Base-by-base conservation (phyloP, 2,888 invertebrate species). In the Malthinus seriepunctatus region DNA sequence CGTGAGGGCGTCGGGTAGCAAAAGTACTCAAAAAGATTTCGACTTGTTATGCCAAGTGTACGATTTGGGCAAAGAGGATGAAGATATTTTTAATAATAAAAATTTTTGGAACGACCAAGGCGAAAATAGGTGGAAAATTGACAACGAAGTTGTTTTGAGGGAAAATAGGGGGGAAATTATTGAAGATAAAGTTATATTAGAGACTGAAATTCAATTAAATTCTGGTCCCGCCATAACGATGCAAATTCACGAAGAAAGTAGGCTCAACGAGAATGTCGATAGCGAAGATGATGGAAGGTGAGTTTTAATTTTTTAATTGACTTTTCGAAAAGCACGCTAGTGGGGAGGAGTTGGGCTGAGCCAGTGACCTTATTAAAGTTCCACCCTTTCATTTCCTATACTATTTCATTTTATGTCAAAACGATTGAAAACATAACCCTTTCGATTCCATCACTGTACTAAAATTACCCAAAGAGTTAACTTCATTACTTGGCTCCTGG, bases 181-280 rank as follows among this genome's bases (percentile, higher is more conserved):
- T 6, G 84, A 82, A 63, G 87, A 86, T 23, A 88, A 86, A 75
- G 85, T 92, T 0, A 89, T 92, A 45, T 83, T 92, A 68, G 92
- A 92, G 78, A 91, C 91, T 0, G 91, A 92, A 80, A 90, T 92
- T 23, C 87, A 91, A 70, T 87, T 93, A 63, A 87, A 89, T 71
- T 87, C 90, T 9, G 89, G 91, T 60, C 90, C 90, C 0, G 88
- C 89, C 0, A 87, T 93, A 33, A 92, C 90, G 0, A 91, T 92
- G 91, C 88, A 91, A 33, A 90, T 93, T 52, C 80, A 92, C 14
- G 92, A 93, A 75, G 88, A 88, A 71, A 85, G 72, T 55, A 62
- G 71, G n/a, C 63, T 67, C 23, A 69, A 62, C 46, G 39, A 38
- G 3, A 69, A 66, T 38, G 69, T 69, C 9, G 73, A 76, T 48